Evolutionary conservation across 2,113 vertebrate species (phyloP), one percentile per base, ranked within the genome.

Genomic region (Probosciger aterrimus): DNA sequence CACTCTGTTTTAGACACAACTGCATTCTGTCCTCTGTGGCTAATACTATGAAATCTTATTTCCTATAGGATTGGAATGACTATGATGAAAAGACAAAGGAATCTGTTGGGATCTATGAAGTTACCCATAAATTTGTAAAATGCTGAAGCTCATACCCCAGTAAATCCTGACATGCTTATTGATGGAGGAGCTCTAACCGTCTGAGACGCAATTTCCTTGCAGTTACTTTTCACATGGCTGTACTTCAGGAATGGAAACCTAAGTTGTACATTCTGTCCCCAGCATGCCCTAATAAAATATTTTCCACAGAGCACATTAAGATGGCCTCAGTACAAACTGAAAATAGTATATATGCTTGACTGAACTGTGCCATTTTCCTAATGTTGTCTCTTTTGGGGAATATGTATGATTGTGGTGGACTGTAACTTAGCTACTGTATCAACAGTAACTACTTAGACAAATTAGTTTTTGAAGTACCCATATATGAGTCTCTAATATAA

Each of bases 91-190:
- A 99, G 94, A 97, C 97, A 86, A 98, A 85, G 5, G 99, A 99
- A 90, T 99, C 99, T 13, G 99, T 99, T 95, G 99, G 99, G 79
- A 99, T 99, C 96, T 99, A 99, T 27, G 99, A 99, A 97, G 99
- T 99, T 93, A 98, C 98, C 27, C 99, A 99, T 95, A 97, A 98
- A 95, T 99, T 99, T 97, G 98, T 99, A 86, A 99, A 99, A 96
- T 99, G 99, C 93, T 99, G 63, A 98, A 73, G 59, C 71, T 77
- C 69, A 44, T 37, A 27, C 7, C 49, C 20, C 14, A 11, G 28
- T 49, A 85, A 81, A 77, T 68, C 35, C 9, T n/a, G 5, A 74
- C 11, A 14, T n/a, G 28, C 9, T 86, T 64, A 44, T 4, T 81
- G 44, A 65, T 37, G 44, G 71, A 43, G 43, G 35, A 78, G 10